Evolutionary conservation across 2,797 vertebrate genomes (phyloP), one percentile per base, ranked within the genome.

Genomic region (Myripristis jacobus): DNA sequence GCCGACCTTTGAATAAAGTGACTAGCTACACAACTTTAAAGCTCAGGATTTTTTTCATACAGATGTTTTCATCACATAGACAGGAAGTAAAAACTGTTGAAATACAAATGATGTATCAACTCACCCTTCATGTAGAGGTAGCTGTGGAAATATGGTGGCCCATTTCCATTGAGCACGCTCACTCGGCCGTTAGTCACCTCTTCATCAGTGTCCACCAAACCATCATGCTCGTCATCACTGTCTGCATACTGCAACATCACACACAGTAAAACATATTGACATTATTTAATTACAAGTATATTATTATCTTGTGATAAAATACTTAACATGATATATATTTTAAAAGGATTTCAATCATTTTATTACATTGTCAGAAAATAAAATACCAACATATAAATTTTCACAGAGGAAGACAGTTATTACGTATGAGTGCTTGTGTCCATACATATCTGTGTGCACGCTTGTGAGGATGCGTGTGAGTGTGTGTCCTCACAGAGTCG

Each of bases 61-160:
- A n/a, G n/a, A n/a, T n/a, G n/a, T n/a, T n/a, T n/a, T n/a, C n/a
- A n/a, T n/a, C n/a, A n/a, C n/a, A n/a, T n/a, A n/a, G n/a, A n/a
- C n/a, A n/a, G n/a, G n/a, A n/a, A n/a, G n/a, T n/a, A n/a, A n/a
- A n/a, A n/a, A n/a, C n/a, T n/a, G n/a, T n/a, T n/a, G n/a, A n/a
- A n/a, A n/a, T n/a, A n/a, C n/a, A n/a, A n/a, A n/a, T n/a, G n/a
- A n/a, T n/a, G n/a, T n/a, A n/a, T n/a, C 29, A 53, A 52, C 90
- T 91, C 75, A 97, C 96, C 96, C 81, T 97, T 97, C 96, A 97
- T 98, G 84, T 96, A 97, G 72, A 98, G 96, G 87, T 97, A 98
- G 81, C 96, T 96, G 67, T 98, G 96, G 91, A 98, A 98, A 92
- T 98, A 97, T 0, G 95, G 96, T 2, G 96, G 95, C 61, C 95